Base-by-base conservation (phyloP, 2,888 invertebrate genomes). In the Eupithecia abbreviata region DNA sequence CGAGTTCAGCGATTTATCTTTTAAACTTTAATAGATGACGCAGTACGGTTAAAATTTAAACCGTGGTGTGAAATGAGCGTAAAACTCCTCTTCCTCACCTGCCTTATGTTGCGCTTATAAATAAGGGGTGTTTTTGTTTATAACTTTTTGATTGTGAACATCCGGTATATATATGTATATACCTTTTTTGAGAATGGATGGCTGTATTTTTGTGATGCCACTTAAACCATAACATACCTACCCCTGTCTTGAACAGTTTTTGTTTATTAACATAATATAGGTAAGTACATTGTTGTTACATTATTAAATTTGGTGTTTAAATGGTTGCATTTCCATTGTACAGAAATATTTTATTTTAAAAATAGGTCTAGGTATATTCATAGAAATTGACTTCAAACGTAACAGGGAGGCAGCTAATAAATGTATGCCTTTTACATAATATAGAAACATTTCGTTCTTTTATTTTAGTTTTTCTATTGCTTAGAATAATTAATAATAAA, bases 1-100 rank as follows among this genome's bases (percentile, higher is more conserved):
- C 88, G 90, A 88, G 87, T 88, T 86, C 85, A 89, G 87, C 90
- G 86, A 91, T 92, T 91, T 90, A 91, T 92, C 90, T 89, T 88
- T 89, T 90, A 87, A 88, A 69, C 69, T 45, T 69, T 69, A 69
- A 69, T 69, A 69, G 69, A 30, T 45, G n/a, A 68, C n/a, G 68
- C 45, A 69, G 45, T 47, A 69, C 69, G 69, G 69, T 47, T 69
- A 45, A 45, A 69, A 49, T 69, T 69, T 69, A 69, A 90, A 85
- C 85, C 86, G 84, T 81, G 83, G 84, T 86, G 84, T 85, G 82
- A 87, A 87, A 88, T 87, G 85, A 85, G 86, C 89, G 87, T 88
- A 86, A 87, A 88, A 86, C 84, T 81, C 81, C 79, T 85, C 82
- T 81, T 84, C 82, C 77, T 84, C 90, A 90, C 90, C 90, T 91